Base-by-base conservation (phyloP, 2,888 invertebrate genomes). In the Chrysodeixis includens region DNA sequence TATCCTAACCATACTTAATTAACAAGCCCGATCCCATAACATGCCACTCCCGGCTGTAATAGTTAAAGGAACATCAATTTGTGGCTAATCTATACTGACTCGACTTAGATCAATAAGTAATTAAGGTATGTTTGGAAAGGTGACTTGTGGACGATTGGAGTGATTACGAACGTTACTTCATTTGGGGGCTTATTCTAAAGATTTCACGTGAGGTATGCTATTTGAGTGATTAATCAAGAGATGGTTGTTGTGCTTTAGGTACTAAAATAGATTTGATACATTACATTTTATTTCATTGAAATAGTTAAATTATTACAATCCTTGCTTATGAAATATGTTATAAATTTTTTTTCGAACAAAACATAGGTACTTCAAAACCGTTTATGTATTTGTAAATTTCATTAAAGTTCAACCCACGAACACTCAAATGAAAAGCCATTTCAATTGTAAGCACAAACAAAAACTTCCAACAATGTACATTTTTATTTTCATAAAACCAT, bases 1-100 rank as follows among this genome's bases (percentile, higher is more conserved):
- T 79, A 78, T 71, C 51, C 73, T 81, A 74, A 67, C 67, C 69
- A 61, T 63, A 59, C 59, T 73, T 78, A 80, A 85, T 86, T 83
- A 85, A 82, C 81, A 79, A 70, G 71, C 76, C 71, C 71, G 69
- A 71, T 71, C 59, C 71, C 74, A 46, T 68, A 69, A 62, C 56
- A 56, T 53, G 71, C 72, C 73, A 62, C 67, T 74, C 73, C 75
- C 69, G 52, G 18, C 54, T 62, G 66, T 79, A 66, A 70, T 76
- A 69, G 63, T 81, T 68, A 64, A 69, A 71, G 70, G 70, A 69
- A 64, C 75, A 79, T 77, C 82, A 77, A 81, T 79, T 72, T 75
- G 70, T 65, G 62, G 70, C 61, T 72, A 79, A 71, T 67, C 63
- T 61, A 63, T 59, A 56, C 66, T 66, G 75, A 78, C 71, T 69